Conservation (phyloP, 2,113 vertebrate genomes). For the Hippocampus barbouri region DNA sequence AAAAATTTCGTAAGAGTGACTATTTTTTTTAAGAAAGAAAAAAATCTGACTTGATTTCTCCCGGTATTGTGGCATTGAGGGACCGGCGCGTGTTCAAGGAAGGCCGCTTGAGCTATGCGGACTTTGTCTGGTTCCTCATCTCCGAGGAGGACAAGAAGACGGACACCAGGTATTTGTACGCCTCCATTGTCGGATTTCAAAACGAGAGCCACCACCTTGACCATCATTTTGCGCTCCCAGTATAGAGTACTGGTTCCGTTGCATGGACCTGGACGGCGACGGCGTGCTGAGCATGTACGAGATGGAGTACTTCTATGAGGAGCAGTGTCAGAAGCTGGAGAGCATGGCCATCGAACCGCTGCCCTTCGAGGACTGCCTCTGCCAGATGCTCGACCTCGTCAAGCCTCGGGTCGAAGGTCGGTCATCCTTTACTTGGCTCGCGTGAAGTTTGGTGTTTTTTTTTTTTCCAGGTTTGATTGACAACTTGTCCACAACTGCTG, state of each 20-base stretch:
- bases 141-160: constrained; percentile 96
- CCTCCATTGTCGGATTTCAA: not conserved
- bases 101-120: constrained; percentile 83
- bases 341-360: constrained; percentile 88
- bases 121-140: constrained; percentile 96
- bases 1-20: no score
- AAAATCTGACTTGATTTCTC: no score
- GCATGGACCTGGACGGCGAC: constrained; percentile 95
- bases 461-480: not conserved
- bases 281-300: constrained; percentile 92
- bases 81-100: constrained; percentile 77
- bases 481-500: not conserved
- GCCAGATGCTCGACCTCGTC: constrained; percentile 95
- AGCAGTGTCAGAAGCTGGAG: constrained; percentile 88
- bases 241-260: constrained; percentile 98
- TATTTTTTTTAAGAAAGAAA: no score
- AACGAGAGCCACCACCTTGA: not conserved
- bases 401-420: constrained; percentile 82
- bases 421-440: not conserved
- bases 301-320: constrained; percentile 92
- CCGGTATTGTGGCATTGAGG: constrained; percentile 48
- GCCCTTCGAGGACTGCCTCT: constrained; percentile 91
- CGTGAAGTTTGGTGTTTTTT: not conserved
- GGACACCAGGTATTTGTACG: constrained; percentile 79
- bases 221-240: constrained; percentile 54